Base-by-base conservation (phyloP, 92 coral and sea anemone genomes). In the Epizoanthus fatuus region DNA sequence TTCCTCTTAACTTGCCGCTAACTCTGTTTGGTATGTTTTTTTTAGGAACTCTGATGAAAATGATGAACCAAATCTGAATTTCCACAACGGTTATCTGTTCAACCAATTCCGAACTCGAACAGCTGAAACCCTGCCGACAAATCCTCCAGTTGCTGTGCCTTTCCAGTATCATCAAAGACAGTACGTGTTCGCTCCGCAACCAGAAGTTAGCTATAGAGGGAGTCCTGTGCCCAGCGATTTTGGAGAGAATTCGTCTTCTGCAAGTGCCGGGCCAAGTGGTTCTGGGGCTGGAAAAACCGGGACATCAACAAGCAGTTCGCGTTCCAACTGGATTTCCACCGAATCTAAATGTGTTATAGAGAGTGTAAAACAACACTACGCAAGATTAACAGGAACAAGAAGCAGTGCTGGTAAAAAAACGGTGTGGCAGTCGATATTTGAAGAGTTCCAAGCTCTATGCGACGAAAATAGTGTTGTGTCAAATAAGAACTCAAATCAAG, bases 401-500 rank as follows among this genome's bases (percentile, higher is more conserved):
- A 71, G 76, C 29, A 71, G 76, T 17, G 59, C 76, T 16, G 47
- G 51, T 9, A 68, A 68, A 38, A 63, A 79, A 66, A 11, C 15
- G 42, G 57, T 37, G 12, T 71, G 58, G 76, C 59, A 71, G 76
- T 71, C 58, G 32, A 47, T 71, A 42, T 45, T 19, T 71, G 42
- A 47, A 19, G 76, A 86, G 79, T 79, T 86, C 67, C 70, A 72
- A 87, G 49, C 86, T 70, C 65, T 80, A 79, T 87, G 81, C 68
- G 35, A 62, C 44, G 85, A 86, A 32, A 79, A 69, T 60, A 70
- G 84, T 44, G 73, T 57, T 63, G 86, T 59, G 42, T 79, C 84
- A 44, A 77, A 70, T 45, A 82, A 87, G 80, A 69, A 45, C 57
- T 19, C 69, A 51, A 74, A 74, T 59, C 94, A 87, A 78, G 70